These are phyloP conservation scores for Aphidius gifuensis DNA, from an alignment of 1,140 invertebrate species.

Conservation along the genomic window DNA sequence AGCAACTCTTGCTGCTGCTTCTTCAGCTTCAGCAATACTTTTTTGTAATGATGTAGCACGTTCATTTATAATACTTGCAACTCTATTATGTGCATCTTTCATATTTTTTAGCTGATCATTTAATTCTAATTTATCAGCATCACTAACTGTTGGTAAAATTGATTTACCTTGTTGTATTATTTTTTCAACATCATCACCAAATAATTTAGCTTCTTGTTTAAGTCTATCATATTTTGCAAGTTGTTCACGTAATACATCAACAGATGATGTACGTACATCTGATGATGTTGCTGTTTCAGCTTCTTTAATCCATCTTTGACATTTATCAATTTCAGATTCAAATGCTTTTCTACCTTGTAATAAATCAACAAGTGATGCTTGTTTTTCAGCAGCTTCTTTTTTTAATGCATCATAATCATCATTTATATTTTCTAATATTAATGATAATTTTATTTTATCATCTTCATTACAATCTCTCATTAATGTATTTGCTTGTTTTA, in stretches of 20 bases:
- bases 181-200: conserved; percentile 68
- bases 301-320: conserved; percentile 82
- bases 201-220: conserved; percentile 69
- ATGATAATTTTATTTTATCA: conserved; percentile 65
- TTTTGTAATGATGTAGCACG: conserved; percentile 68
- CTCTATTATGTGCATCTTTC: conserved; percentile 71
- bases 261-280: conserved; percentile 72
- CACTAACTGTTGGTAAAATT: conserved; percentile 76
- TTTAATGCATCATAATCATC: conserved; percentile 69
- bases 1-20: conserved; percentile 72
- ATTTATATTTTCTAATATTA: conserved; percentile 65
- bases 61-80: conserved; percentile 72
- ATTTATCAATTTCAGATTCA: conserved; percentile 75
- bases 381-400: conserved; percentile 70
- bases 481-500: conserved; percentile 72
- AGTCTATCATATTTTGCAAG: conserved; percentile 79
- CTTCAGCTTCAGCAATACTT: conserved; percentile 75
- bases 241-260: conserved; percentile 82
- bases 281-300: conserved; percentile 79
- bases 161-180: conserved; percentile 76
- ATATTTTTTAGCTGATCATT: conserved; percentile 75
- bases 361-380: conserved; percentile 69
- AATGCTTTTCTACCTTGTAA: conserved; percentile 74
- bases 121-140: conserved; percentile 77
- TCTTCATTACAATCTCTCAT: conserved; percentile 77